Percentiles rank a stretch among this genome's conserved stretches.
phyloP scores from a whole-genome alignment of 1,140 invertebrate genomes.

The Apolygus lucorum region DNA sequence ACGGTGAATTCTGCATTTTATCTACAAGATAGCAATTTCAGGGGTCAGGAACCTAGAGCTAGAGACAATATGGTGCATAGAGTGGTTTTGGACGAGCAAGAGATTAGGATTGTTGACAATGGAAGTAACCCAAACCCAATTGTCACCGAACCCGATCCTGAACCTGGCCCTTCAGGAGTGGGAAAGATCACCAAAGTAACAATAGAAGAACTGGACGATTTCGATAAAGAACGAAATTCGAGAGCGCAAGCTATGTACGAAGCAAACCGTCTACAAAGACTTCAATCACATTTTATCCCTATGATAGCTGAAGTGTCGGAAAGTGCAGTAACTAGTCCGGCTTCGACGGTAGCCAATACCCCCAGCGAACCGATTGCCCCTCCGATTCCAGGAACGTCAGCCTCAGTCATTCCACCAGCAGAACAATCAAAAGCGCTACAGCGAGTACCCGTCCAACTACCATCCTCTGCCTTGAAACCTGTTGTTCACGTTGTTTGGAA shows the following conservation, averaged over 20 bases:
- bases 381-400: neutral
- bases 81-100: slow-evolving; percentile 13
- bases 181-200: slow-evolving; percentile 27
- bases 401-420: neutral
- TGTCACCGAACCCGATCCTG: neutral
- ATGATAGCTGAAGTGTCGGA: slow-evolving; percentile 38
- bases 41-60: neutral
- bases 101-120: slow-evolving; percentile 17
- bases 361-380: neutral
- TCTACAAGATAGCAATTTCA: neutral
- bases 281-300: slow-evolving; percentile 37
- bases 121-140: neutral
- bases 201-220: slow-evolving; percentile 33
- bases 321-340: slow-evolving; percentile 34
- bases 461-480: neutral
- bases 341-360: slow-evolving; percentile 31
- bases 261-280: slow-evolving; percentile 22
- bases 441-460: neutral
- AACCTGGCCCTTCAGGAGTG: neutral
- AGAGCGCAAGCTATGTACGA: slow-evolving; percentile 34
- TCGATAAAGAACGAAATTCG: slow-evolving; percentile 31
- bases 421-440: neutral
- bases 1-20: slow-evolving; percentile 47
- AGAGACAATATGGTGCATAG: slow-evolving; percentile 1
- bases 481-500: slow-evolving; percentile 39